These are phyloP conservation scores for Gymnoscopelus braueri DNA, from an alignment of 2,797 vertebrate species.

Conservation along the genomic window DNA sequence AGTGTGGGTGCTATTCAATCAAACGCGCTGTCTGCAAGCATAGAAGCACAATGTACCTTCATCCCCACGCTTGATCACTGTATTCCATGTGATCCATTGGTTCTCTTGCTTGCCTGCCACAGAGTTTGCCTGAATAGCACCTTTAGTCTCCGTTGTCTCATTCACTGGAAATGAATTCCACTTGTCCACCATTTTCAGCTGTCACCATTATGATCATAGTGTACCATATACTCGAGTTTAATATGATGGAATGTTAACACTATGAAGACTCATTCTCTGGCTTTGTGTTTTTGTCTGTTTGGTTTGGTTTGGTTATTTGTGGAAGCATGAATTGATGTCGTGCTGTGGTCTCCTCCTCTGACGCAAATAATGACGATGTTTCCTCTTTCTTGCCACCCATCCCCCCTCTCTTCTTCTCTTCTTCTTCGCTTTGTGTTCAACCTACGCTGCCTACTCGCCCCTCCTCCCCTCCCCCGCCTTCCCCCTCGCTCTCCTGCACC, in stretches of 20 bases:
- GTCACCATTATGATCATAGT: constrained; percentile 51
- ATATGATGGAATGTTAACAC: constrained; percentile 63
- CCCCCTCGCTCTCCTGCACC: constrained; percentile 54
- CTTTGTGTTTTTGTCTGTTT: constrained; percentile 8
- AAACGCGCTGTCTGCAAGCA: constrained; percentile 64
- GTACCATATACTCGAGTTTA: constrained; percentile 59
- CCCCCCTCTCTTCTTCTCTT: constrained; percentile 47
- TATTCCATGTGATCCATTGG: constrained; percentile 44
- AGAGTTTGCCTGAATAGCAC: constrained; percentile 76
- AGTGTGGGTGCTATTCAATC: constrained; percentile 77
- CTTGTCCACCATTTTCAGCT: constrained; percentile 58
- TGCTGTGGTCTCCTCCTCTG: constrained; percentile 50
- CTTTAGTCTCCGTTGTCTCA: constrained; percentile 75
- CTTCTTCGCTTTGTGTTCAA: constrained; percentile 48
- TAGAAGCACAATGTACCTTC: constrained; percentile 49
- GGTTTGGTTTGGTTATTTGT: constrained; percentile 46
- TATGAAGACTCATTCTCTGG: constrained; percentile 41
- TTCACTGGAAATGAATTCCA: constrained; percentile 69
- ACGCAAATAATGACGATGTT: constrained; percentile 64
- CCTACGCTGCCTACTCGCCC: constrained; percentile 36
- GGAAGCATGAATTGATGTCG: constrained; percentile 74
- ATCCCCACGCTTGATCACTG: constrained; percentile 56
- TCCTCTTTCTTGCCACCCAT: constrained; percentile 41
- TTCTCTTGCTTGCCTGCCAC: constrained; percentile 64
- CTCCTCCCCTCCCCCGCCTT: neutral